These are phyloP conservation scores for Melipona quadrifasciata DNA, from an alignment of 1,140 invertebrate genomes.

Conservation along the genomic window DNA sequence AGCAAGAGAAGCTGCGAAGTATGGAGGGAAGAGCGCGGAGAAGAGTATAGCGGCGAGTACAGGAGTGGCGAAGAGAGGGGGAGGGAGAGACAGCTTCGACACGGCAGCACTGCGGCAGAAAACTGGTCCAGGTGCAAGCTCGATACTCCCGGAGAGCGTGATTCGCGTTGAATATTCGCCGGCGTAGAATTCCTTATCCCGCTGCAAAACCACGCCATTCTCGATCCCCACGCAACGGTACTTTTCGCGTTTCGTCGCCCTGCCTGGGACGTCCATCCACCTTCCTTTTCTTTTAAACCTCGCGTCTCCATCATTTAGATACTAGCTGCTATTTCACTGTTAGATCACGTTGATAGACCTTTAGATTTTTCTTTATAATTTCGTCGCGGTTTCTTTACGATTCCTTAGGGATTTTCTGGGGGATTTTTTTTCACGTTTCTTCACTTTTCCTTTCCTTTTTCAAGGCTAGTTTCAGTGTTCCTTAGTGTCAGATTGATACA, in stretches of 20 bases:
- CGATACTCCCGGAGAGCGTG: slow-evolving; percentile 48
- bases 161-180: slow-evolving; percentile 54
- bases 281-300: neutral
- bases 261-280: neutral
- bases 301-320: neutral
- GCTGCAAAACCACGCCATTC: slow-evolving; percentile 20
- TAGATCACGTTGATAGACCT: neutral
- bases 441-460: neutral
- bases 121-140: slow-evolving; percentile 59
- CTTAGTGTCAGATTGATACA: too few species aligned
- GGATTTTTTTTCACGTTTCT: neutral
- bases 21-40: neutral
- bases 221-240: slow-evolving; percentile 5
- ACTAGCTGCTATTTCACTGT: too few species aligned
- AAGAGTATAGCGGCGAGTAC: neutral
- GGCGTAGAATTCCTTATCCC: slow-evolving; percentile 52
- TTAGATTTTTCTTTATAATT: neutral
- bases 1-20: neutral
- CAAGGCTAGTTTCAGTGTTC: neutral
- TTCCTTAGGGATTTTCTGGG: neutral
- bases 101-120: slow-evolving; percentile 46
- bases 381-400: neutral
- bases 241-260: slow-evolving; percentile 1
- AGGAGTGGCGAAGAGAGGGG: neutral
- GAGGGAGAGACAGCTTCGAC: slow-evolving; percentile 36